Evolutionary conservation across 2,797 vertebrate genomes (phyloP).

Genomic region (Numenius phaeopus): DNA sequence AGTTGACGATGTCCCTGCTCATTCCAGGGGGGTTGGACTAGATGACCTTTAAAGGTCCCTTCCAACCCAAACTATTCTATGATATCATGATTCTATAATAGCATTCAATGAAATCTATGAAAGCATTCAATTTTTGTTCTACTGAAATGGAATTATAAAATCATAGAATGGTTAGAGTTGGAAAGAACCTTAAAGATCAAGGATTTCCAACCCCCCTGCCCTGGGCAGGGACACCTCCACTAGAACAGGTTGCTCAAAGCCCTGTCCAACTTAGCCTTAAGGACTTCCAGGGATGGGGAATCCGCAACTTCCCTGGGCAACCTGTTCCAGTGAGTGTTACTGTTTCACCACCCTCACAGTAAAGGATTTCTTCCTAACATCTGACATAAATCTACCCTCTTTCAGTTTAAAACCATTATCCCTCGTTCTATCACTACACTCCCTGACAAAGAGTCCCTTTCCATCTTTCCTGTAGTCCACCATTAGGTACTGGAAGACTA

Average conservation of each 20-base stretch:
- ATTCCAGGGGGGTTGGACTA: not conserved
- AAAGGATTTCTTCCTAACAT: not conserved
- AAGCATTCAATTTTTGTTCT: not conserved
- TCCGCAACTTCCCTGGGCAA: not conserved
- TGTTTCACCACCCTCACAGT: not conserved
- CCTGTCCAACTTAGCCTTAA: not conserved
- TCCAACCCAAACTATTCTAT: not conserved
- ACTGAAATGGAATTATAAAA: not conserved
- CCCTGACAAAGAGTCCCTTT: not conserved
- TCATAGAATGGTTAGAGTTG: not conserved
- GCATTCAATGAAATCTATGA: no score
- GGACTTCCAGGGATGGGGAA: no score
- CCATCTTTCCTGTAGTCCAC: not conserved
- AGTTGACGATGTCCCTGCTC: not conserved
- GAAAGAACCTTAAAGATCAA: not conserved
- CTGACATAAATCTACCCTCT: not conserved
- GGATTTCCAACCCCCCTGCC: not conserved
- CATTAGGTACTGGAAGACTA: not conserved
- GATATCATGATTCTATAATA: not conserved
- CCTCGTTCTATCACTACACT: not conserved
- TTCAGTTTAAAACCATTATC: not conserved
- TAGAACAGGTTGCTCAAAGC: not conserved
- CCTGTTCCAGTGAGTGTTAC: no score
- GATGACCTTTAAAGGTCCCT: not conserved
- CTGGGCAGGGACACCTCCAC: not conserved